phyloP scores from a whole-genome alignment of 2,797 vertebrate genomes.

The Chaetophractus vellerosus region DNA sequence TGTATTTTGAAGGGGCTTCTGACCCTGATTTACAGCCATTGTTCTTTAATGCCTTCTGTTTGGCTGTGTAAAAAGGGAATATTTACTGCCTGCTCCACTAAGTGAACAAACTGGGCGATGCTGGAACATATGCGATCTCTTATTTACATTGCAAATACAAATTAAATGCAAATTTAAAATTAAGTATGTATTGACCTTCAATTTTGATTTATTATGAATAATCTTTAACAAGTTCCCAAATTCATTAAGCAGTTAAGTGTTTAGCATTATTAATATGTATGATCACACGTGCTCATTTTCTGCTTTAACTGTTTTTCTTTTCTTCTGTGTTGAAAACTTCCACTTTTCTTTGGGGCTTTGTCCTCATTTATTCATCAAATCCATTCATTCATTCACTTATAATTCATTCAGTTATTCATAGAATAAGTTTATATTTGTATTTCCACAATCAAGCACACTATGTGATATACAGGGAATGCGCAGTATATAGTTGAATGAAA shows the following conservation, averaged over 20 bases:
- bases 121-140: slow-evolving; percentile 29
- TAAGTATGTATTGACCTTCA: slow-evolving; percentile 54
- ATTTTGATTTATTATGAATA: slow-evolving; percentile 51
- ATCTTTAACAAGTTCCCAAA: slow-evolving; percentile 12
- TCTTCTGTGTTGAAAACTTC: neutral
- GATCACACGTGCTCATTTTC: neutral
- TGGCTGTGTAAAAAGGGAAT: neutral
- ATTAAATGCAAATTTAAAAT: slow-evolving; percentile 69
- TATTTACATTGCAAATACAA: slow-evolving; percentile 73
- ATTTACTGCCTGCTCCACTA: slow-evolving; percentile 39
- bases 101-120: slow-evolving; percentile 10
- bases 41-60: slow-evolving; percentile 41
- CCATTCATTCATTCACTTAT: neutral
- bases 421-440: neutral
- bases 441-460: neutral
- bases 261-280: neutral
- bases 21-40: neutral
- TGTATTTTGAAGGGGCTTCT: slow-evolving; percentile 30
- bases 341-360: neutral
- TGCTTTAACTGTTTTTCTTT: neutral
- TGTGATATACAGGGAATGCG: neutral
- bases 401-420: neutral
- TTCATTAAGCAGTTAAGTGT: neutral
- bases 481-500: neutral
- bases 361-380: neutral